Base-by-base conservation (phyloP, 2,888 invertebrate genomes). In the Hyposoter didymator region DNA sequence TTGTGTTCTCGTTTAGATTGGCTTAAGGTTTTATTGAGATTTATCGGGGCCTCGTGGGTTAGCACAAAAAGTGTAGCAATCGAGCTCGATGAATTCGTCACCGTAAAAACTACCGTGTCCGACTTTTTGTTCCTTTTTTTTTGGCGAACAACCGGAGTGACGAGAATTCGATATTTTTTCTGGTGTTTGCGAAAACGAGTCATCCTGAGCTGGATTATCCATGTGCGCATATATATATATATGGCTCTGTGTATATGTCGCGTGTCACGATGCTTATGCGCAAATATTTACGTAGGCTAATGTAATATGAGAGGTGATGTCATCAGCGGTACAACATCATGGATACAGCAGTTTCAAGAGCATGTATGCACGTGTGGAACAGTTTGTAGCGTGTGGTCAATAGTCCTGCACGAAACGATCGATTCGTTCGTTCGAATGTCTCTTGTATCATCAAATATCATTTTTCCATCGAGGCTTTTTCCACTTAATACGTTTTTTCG, bases 201-300 rank as follows among this genome's bases (percentile, higher is more conserved):
- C 55, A 59, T 73, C 52, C 45, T 62, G 35, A 17, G 74, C 28
- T 67, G 45, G 17, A 39, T 69, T 59, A 66, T 52, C 7, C 49
- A 6, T 64, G 43, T 1, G 62, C 7, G 52, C 22, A 35, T 35
- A 35, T 35, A 35, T 35, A 35, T 35, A 39, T 39, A 39, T 10
- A 10, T 39, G 39, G 8, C 39, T 39, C 39, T 39, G 28, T 78
- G 49, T 81, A 59, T 76, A 67, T 72, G 84, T 86, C 79, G 52
- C 69, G 80, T 43, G 74, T 78, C 78, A 17, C 72, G 75, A 85
- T 81, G 75, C 80, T 82, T 74, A 84, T 85, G 85, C 67, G 87
- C 87, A 88, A 90, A 90, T 89, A 90, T 92, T 92, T 91, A 91
- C 92, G 90, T 88, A 91, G 91, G 91, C 90, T 89, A 91, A 91